These are phyloP conservation scores for Clavelina lepadiformis DNA, from an alignment of 23 tunicate genomes.

Conservation along the genomic window DNA sequence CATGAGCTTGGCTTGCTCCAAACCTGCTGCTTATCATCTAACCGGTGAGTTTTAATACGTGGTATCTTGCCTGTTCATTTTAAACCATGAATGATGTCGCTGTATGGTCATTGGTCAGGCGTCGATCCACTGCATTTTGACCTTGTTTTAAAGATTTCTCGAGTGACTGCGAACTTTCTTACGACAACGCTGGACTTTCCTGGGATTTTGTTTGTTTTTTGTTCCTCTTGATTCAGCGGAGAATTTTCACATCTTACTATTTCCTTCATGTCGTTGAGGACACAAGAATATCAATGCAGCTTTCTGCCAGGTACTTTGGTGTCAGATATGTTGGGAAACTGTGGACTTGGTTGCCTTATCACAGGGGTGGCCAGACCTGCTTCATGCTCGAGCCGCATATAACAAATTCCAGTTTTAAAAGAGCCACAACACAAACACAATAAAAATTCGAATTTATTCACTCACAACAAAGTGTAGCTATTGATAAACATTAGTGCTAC, in stretches of 20 bases:
- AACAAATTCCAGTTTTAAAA: no score
- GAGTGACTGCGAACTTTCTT: conserved; percentile 23
- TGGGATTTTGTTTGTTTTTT: conserved; percentile 89
- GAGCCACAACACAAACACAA: no score
- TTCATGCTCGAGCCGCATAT: no score
- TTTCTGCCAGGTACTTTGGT: conserved; percentile 54
- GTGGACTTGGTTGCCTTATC: no score
- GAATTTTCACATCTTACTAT: conserved; percentile 79
- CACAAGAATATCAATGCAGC: conserved; percentile 37
- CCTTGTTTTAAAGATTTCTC: no score
- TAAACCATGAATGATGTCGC: background rate
- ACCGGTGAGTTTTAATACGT: conserved; percentile 20
- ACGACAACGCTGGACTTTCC: conserved; percentile 58
- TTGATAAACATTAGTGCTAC: no score
- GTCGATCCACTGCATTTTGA: no score
- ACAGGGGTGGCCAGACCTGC: no score
- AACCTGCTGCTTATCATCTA: conserved; percentile 32
- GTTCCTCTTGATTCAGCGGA: conserved; percentile 68
- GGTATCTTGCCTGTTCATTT: background rate
- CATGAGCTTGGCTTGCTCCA: conserved; percentile 64
- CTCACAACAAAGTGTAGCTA: no score
- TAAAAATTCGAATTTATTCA: no score
- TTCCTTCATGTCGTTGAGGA: conserved; percentile 91
- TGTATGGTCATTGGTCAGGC: no score
- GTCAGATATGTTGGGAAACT: no score